These are phyloP conservation scores for Gracilinanus agilis DNA, from an alignment of 2,113 vertebrate genomes.

Conservation along the genomic window DNA sequence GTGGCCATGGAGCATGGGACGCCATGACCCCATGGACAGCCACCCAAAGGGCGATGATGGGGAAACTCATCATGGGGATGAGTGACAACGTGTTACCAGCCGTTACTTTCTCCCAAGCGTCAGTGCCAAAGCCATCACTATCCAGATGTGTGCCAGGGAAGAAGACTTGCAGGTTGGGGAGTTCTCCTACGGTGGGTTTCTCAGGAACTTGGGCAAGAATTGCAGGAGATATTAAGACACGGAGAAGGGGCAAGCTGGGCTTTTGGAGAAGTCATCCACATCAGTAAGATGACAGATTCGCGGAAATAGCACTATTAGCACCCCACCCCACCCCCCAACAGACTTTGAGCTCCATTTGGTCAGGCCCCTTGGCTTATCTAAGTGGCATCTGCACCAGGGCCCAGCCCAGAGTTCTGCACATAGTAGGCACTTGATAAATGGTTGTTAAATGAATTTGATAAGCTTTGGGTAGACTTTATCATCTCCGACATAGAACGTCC, in stretches of 20 bases:
- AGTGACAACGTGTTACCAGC: not conserved
- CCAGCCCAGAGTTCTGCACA: not conserved
- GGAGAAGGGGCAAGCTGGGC: not conserved
- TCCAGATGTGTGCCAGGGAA: not conserved
- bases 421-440: not conserved
- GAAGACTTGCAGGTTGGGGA: not conserved
- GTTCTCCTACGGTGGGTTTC: not conserved
- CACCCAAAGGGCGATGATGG: not conserved
- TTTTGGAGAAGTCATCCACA: not conserved
- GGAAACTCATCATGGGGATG: not conserved
- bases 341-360: not conserved
- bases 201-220: not conserved
- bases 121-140: not conserved
- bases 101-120: not conserved
- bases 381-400: not conserved
- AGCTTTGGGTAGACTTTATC: not conserved
- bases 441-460: not conserved
- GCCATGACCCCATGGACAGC: not conserved
- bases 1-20: not conserved
- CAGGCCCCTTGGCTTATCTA: not conserved
- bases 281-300: not conserved
- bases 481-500: conserved; percentile 35
- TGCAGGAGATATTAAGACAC: not conserved
- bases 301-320: not conserved
- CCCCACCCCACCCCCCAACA: not conserved